Percentiles rank a stretch among this genome's conserved stretches.
These are phyloP conservation scores for Phrynocephalus vlangalii DNA, from an alignment of 2,797 vertebrate species.

Conservation along the genomic window DNA sequence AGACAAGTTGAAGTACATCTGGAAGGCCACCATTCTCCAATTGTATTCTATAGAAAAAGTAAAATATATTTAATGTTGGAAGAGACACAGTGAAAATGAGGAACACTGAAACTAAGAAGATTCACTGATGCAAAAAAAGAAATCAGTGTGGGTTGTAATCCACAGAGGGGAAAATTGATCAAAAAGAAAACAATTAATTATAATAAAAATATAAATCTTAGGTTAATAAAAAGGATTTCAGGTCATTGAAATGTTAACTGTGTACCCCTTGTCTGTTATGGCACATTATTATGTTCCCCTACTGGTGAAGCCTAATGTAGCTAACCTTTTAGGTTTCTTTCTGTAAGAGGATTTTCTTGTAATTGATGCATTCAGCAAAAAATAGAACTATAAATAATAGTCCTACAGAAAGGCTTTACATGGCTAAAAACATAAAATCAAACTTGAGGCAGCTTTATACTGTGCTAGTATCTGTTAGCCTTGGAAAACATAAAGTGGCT, in stretches of 20 bases:
- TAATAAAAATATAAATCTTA: neutral
- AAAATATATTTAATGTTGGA: neutral
- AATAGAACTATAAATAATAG: slow-evolving; percentile 52
- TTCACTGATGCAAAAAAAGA: neutral
- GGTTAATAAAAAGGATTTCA: slow-evolving; percentile 44
- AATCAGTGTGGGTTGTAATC: neutral
- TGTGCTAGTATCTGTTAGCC: slow-evolving; percentile 50
- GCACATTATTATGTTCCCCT: neutral
- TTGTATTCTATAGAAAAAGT: neutral
- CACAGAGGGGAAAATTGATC: neutral
- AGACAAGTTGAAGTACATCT: neutral
- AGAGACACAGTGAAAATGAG: neutral
- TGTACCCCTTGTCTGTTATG: neutral
- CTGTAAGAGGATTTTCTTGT: slow-evolving; percentile 42
- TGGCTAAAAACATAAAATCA: slow-evolving; percentile 56
- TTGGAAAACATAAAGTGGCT: slow-evolving; percentile 49
- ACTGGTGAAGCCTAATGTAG: neutral
- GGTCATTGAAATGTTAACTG: neutral
- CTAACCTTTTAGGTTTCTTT: slow-evolving; percentile 30
- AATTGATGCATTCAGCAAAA: slow-evolving; percentile 56
- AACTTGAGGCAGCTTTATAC: slow-evolving; percentile 54
- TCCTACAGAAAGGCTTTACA: slow-evolving; percentile 50
- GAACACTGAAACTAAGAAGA: neutral
- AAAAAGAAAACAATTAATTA: neutral
- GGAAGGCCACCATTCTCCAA: neutral